Percentiles rank a stretch among this genome's conserved stretches.
Evolutionary conservation across 2,888 invertebrate species (phyloP).

Genomic region (Acrobasis repandana): DNA sequence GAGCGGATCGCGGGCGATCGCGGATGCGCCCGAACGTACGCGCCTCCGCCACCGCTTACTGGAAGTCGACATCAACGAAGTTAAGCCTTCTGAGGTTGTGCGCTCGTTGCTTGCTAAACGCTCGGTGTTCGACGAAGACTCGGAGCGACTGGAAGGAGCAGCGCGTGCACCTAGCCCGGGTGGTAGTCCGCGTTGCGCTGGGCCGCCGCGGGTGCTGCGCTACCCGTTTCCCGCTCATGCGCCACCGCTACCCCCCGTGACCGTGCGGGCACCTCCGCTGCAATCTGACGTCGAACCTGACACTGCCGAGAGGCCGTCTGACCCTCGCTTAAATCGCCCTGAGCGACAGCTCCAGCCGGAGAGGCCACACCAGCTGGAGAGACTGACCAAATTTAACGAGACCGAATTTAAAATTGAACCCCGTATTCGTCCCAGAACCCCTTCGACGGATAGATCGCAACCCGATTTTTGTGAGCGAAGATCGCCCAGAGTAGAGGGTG

Average conservation of each 20-base stretch:
- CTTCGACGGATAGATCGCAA: slow-evolving; percentile 52
- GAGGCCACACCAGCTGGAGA: slow-evolving; percentile 11
- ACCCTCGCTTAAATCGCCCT: slow-evolving; percentile 50
- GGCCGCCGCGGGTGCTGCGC: slow-evolving; percentile 83
- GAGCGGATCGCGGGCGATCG: slow-evolving; percentile 86
- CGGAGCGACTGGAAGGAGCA: slow-evolving; percentile 94
- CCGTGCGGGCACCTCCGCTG: slow-evolving; percentile 23
- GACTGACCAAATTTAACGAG: slow-evolving; percentile 47
- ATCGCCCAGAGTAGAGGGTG: slow-evolving; percentile 44
- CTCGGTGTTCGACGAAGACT: slow-evolving; percentile 98
- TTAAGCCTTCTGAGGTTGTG: slow-evolving; percentile 96
- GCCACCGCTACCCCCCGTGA: slow-evolving; percentile 53
- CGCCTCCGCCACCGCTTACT: slow-evolving; percentile 88
- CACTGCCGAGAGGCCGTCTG: slow-evolving; percentile 40
- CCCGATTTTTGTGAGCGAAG: slow-evolving; percentile 43
- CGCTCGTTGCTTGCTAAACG: slow-evolving; percentile 95
- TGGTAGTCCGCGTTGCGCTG: slow-evolving; percentile 63
- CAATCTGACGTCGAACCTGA: slow-evolving; percentile 25
- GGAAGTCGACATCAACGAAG: slow-evolving; percentile 90
- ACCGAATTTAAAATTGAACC: slow-evolving; percentile 50
- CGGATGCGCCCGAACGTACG: slow-evolving; percentile 83
- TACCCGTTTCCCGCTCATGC: slow-evolving; percentile 92
- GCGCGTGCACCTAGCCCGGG: slow-evolving; percentile 89
- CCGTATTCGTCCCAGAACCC: slow-evolving; percentile 82
- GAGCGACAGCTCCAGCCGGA: slow-evolving; percentile 39